A percentile compares a stretch with the other conserved stretches of the same genome.
Evolutionary conservation across 1,140 invertebrate genomes (phyloP).

Genomic region (Homarus americanus): DNA sequence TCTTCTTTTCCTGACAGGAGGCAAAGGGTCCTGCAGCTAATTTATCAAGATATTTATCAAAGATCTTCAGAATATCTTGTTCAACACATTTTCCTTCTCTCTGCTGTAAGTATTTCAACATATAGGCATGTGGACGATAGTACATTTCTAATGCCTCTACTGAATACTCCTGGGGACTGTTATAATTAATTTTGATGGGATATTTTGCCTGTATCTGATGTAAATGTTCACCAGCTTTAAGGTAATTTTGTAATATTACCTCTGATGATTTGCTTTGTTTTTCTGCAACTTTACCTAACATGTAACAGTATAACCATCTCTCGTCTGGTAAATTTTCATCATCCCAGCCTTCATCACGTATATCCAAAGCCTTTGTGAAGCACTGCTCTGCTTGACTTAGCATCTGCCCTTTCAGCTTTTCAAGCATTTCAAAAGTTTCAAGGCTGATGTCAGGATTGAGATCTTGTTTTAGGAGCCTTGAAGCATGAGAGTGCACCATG

Average conservation of each 20-base stretch:
- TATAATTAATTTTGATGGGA: constrained; percentile 91
- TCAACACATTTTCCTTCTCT: constrained; percentile 79
- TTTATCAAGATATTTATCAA: constrained; percentile 59
- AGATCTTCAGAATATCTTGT: constrained; percentile 54
- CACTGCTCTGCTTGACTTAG: constrained; percentile 86
- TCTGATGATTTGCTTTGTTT: constrained; percentile 86
- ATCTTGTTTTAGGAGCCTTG: constrained; percentile 87
- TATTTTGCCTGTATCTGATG: constrained; percentile 90
- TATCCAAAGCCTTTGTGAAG: constrained; percentile 80
- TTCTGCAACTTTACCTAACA: constrained; percentile 94
- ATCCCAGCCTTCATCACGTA: constrained; percentile 76
- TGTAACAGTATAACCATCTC: constrained; percentile 93
- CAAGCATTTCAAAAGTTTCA: constrained; percentile 86
- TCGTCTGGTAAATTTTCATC: constrained; percentile 85
- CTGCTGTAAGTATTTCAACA: constrained; percentile 90
- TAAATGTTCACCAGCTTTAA: constrained; percentile 83
- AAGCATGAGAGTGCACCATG: constrained; percentile 91
- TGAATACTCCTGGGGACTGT: constrained; percentile 88
- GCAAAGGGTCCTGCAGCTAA: constrained; percentile 62
- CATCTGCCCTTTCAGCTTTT: constrained; percentile 88
- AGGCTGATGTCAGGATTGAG: constrained; percentile 85
- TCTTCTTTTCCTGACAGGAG: constrained; percentile 47
- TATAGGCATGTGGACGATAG: constrained; percentile 86
- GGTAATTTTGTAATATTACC: constrained; percentile 89
- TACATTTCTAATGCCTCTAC: constrained; percentile 92